Percentiles rank a stretch among this genome's conserved stretches.
Evolutionary conservation across 2,797 vertebrate species (phyloP).

Genomic region (Melanotaenia maccullochi): DNA sequence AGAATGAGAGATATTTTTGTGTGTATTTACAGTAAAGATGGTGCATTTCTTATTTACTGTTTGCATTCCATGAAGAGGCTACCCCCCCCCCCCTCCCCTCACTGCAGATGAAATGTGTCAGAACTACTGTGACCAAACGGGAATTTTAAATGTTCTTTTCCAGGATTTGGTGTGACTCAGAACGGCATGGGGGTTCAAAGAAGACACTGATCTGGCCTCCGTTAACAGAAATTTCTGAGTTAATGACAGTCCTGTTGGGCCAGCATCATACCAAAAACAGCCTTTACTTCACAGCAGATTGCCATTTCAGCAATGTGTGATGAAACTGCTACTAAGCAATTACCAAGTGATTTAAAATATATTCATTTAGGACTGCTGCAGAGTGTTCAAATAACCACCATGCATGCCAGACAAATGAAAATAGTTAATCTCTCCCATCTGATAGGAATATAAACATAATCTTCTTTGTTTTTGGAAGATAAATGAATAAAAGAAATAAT

Average conservation of each 20-base stretch:
- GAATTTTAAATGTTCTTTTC: slow-evolving; percentile 9
- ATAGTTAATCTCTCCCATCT: not conserved
- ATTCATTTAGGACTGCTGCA: slow-evolving; percentile 14
- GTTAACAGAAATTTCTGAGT: slow-evolving; percentile 6
- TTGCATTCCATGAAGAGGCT: not conserved
- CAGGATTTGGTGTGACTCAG: slow-evolving; percentile 3
- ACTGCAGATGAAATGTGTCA: slow-evolving; percentile 23
- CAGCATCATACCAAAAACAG: slow-evolving; percentile 24
- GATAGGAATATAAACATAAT: not conserved
- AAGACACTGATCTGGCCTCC: not conserved
- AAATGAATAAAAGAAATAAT: not conserved
- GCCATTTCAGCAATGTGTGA: slow-evolving; percentile 35
- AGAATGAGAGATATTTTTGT: slow-evolving; percentile 26
- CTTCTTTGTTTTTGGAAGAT: not conserved
- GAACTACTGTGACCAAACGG: not conserved
- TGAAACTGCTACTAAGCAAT: slow-evolving; percentile 21
- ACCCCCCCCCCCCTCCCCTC: slow-evolving; percentile 11
- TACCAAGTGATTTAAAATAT: slow-evolving; percentile 27
- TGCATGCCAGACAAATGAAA: slow-evolving; percentile 1
- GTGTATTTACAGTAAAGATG: slow-evolving; percentile 34
- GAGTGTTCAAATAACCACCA: slow-evolving; percentile 18
- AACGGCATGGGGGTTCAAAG: not conserved
- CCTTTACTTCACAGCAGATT: slow-evolving; percentile 20
- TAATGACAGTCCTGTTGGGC: slow-evolving; percentile 18
- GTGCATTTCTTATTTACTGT: slow-evolving; percentile 3